Evolutionary conservation across 2,797 vertebrate species (phyloP).

Genomic region (Taeniopygia guttata): DNA sequence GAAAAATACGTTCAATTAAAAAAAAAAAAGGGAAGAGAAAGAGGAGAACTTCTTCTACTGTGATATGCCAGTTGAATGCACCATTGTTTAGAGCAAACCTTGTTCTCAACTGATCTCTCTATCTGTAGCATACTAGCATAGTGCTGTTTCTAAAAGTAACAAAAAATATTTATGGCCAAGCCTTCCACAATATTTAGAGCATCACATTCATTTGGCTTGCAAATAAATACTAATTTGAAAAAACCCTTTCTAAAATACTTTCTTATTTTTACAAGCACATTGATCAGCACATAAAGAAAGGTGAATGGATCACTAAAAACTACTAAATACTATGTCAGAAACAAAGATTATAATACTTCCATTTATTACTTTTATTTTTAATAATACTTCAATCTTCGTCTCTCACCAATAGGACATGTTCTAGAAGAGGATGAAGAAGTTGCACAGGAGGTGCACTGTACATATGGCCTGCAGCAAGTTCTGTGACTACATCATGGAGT

Average conservation of each 20-base stretch:
- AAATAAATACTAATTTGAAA: neutral
- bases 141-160: neutral
- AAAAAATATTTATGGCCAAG: neutral
- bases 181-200: neutral
- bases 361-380: neutral
- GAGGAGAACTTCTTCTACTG: neutral
- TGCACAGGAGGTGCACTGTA: constrained; percentile 80
- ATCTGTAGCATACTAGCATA: neutral
- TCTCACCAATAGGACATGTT: constrained; percentile 84
- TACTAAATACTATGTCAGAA: neutral
- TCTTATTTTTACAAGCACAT: neutral
- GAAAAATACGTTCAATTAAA: neutral
- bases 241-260: neutral
- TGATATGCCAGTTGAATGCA: neutral
- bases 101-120: neutral
- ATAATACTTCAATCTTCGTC: neutral
- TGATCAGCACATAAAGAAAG: neutral
- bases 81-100: neutral
- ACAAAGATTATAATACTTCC: neutral
- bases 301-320: neutral
- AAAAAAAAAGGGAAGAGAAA: neutral
- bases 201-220: neutral
- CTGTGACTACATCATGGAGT: constrained; percentile 75
- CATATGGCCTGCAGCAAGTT: constrained; percentile 75
- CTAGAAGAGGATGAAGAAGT: constrained; percentile 82